Conservation (phyloP, 2,888 invertebrate genomes). For the Chesias legatella region DNA sequence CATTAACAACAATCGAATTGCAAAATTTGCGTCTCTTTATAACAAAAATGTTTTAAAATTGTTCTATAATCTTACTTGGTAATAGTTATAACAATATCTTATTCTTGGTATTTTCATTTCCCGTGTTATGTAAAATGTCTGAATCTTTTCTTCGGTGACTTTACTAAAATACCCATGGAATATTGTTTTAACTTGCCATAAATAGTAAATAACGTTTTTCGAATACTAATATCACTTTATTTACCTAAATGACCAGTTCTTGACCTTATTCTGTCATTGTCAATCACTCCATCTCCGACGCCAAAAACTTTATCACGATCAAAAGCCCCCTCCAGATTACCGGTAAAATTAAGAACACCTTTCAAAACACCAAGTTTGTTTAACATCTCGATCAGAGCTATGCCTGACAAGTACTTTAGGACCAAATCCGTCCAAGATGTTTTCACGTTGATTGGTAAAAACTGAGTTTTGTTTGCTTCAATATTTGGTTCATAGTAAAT, state of each 20-base stretch:
- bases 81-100: constrained; percentile 1
- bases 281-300: neutral
- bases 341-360: constrained; percentile 26
- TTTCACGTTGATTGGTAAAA: neutral
- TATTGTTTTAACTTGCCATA: neutral
- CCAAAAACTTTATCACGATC: constrained; percentile 17
- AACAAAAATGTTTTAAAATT: no score
- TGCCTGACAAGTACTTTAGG: constrained; percentile 34
- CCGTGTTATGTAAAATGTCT: constrained; percentile 1
- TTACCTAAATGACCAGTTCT: constrained; percentile 11
- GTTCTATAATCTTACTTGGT: neutral
- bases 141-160: constrained; percentile 5
- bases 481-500: constrained; percentile 33
- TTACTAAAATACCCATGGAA: constrained; percentile 1
- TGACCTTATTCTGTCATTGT: neutral
- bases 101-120: constrained; percentile 2
- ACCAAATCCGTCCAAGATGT: constrained; percentile 30
- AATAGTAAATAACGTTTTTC: neutral
- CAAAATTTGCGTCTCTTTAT: neutral
- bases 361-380: constrained; percentile 31
- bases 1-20: no score
- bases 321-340: constrained; percentile 26
- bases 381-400: constrained; percentile 24
- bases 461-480: constrained; percentile 8
- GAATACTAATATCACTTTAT: neutral